Evolutionary conservation across 2,888 invertebrate genomes (phyloP).

Genomic region (Eupeodes luniger): DNA sequence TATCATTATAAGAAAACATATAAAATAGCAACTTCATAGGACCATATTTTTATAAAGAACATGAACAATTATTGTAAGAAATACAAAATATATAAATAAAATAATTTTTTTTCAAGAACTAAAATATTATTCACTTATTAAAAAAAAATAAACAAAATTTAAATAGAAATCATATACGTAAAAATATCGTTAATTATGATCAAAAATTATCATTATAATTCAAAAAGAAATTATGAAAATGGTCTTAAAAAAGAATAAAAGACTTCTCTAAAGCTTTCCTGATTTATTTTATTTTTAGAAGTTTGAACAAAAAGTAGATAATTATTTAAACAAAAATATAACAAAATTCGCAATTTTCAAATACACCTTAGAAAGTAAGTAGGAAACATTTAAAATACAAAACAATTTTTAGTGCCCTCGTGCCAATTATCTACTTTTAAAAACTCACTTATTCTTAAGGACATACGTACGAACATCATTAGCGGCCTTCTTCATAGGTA

Average conservation of each 20-base stretch:
- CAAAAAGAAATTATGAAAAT: neutral
- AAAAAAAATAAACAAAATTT: neutral
- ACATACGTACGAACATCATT: constrained; percentile 51
- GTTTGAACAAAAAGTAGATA: constrained; percentile 1
- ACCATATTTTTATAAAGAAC: constrained; percentile 73
- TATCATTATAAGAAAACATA: constrained; percentile 32
- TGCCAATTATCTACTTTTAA: constrained; percentile 55
- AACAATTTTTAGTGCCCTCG: constrained; percentile 54
- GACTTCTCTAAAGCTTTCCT: neutral
- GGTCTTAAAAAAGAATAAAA: neutral
- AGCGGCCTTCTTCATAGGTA: constrained; percentile 68
- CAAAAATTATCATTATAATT: constrained; percentile 10
- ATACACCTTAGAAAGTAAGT: neutral
- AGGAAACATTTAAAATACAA: neutral
- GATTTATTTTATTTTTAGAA: neutral
- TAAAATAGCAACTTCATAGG: constrained; percentile 64
- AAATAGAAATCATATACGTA: constrained; percentile 4
- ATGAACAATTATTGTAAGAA: constrained; percentile 59
- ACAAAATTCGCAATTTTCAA: neutral
- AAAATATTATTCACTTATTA: constrained; percentile 10
- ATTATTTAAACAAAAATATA: neutral
- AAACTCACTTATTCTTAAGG: constrained; percentile 11
- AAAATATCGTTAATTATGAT: constrained; percentile 43
- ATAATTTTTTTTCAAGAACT: neutral
- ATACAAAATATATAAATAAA: neutral